These are phyloP conservation scores for Scomber japonicus DNA, from an alignment of 2,113 vertebrate genomes.

Conservation along the genomic window DNA sequence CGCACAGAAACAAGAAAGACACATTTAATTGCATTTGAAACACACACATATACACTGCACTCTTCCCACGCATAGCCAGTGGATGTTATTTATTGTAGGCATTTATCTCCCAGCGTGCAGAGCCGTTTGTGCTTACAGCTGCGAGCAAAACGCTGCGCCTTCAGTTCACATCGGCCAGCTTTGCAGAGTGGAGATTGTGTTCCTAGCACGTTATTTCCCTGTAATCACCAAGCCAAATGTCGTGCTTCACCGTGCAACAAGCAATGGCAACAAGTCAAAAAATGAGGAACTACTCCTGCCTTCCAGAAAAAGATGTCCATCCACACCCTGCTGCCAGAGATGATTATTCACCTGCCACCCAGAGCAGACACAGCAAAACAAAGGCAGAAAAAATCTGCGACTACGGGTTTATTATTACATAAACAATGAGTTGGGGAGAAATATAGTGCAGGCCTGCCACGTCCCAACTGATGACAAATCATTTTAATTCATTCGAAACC, in stretches of 20 bases:
- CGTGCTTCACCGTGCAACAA: constrained; percentile 43
- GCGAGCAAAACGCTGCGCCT: constrained; percentile 19
- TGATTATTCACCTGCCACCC: constrained; percentile 22
- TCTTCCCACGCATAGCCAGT: constrained; percentile 17
- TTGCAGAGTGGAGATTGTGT: constrained; percentile 38
- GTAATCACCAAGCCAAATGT: constrained; percentile 62
- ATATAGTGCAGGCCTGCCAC: not conserved
- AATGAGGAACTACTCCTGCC: constrained; percentile 17
- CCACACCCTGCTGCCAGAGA: not conserved
- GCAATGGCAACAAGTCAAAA: constrained; percentile 16
- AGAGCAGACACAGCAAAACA: constrained; percentile 12
- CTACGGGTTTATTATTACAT: constrained; percentile 1
- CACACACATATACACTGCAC: not conserved
- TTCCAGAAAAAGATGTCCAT: constrained; percentile 9
- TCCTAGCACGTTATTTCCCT: constrained; percentile 12
- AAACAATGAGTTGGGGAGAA: constrained; percentile 1
- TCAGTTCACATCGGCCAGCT: constrained; percentile 24
- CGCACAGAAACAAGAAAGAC: not conserved
- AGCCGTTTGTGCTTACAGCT: constrained; percentile 45
- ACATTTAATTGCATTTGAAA: not conserved
- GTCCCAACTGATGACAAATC: constrained; percentile 17
- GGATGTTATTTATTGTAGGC: constrained; percentile 66
- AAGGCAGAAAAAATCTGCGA: not conserved
- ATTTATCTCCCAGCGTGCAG: constrained; percentile 68
- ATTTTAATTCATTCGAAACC: constrained; percentile 15